Percentiles rank a stretch among this genome's conserved stretches.
These are phyloP conservation scores for Sinocyclocheilus anophthalmus DNA, from an alignment of 2,113 vertebrate genomes.

Conservation along the genomic window DNA sequence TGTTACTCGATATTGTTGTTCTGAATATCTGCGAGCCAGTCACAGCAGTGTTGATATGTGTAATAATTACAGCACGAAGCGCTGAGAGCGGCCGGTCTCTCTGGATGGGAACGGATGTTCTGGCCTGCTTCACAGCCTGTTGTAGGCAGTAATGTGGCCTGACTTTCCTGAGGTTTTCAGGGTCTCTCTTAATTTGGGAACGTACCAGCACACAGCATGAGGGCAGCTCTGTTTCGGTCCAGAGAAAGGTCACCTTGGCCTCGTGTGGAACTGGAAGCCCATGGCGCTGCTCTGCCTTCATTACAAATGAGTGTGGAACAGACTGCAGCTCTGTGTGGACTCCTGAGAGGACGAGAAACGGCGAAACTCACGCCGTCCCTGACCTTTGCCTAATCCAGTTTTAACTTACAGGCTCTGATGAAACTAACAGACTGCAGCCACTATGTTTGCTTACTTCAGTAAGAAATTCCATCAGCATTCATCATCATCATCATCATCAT, in stretches of 20 bases:
- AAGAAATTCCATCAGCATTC: too few species aligned
- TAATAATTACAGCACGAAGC: not conserved
- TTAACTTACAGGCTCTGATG: not conserved
- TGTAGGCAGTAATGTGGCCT: not conserved
- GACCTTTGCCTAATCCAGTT: conserved; percentile 11
- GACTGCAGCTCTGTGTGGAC: conserved; percentile 12
- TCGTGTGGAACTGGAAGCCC: not conserved
- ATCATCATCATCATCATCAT: not conserved
- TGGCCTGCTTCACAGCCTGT: not conserved
- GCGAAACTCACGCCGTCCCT: not conserved
- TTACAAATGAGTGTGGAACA: conserved; percentile 15
- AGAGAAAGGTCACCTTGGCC: conserved; percentile 24
- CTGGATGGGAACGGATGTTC: not conserved
- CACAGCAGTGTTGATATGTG: not conserved
- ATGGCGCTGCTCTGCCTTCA: not conserved
- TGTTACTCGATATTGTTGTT: not conserved
- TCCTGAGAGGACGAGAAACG: conserved; percentile 6
- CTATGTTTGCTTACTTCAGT: too few species aligned
- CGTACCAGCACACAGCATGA: not conserved
- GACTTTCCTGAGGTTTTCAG: conserved; percentile 28
- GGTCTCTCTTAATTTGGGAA: conserved; percentile 27
- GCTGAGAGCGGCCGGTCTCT: not conserved
- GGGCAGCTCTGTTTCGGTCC: not conserved
- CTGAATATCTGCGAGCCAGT: not conserved
- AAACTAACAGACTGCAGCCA: not conserved